phyloP scores from a whole-genome alignment of 1,140 invertebrate genomes.

The Anagrus nilaparvatae region DNA sequence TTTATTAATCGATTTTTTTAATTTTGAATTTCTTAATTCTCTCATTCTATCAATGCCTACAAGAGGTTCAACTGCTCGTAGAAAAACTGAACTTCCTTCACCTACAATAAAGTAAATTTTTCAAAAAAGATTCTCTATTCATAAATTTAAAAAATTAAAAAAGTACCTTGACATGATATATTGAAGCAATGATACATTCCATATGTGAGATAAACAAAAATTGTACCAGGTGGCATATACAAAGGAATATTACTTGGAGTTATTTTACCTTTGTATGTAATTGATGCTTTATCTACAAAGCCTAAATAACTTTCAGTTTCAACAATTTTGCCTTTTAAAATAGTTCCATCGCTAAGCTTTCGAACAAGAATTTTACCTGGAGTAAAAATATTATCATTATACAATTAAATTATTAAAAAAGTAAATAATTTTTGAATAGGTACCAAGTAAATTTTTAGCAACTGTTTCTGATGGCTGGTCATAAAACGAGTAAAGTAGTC shows the following conservation, averaged over 20 bases:
- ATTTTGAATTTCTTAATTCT: slow-evolving; percentile 25
- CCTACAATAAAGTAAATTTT: slow-evolving; percentile 24
- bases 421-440: slow-evolving; percentile 15
- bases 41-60: slow-evolving; percentile 52
- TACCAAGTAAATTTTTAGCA: slow-evolving; percentile 51
- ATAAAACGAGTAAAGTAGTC: slow-evolving; percentile 33
- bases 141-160: no score
- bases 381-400: slow-evolving; percentile 5
- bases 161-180: slow-evolving; percentile 59
- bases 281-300: slow-evolving; percentile 59
- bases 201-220: slow-evolving; percentile 71
- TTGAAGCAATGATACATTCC: slow-evolving; percentile 78
- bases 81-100: slow-evolving; percentile 56
- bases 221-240: slow-evolving; percentile 69
- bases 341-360: slow-evolving; percentile 39
- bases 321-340: slow-evolving; percentile 57
- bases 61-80: slow-evolving; percentile 59
- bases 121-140: no score
- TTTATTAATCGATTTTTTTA: slow-evolving; percentile 23
- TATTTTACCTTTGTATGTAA: slow-evolving; percentile 54
- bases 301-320: slow-evolving; percentile 74
- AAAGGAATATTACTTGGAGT: slow-evolving; percentile 65
- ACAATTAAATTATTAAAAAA: not conserved
- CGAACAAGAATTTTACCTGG: slow-evolving; percentile 51
- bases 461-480: slow-evolving; percentile 40